Base-by-base conservation (phyloP, 2,888 invertebrate genomes). In the Steromphala cineraria region DNA sequence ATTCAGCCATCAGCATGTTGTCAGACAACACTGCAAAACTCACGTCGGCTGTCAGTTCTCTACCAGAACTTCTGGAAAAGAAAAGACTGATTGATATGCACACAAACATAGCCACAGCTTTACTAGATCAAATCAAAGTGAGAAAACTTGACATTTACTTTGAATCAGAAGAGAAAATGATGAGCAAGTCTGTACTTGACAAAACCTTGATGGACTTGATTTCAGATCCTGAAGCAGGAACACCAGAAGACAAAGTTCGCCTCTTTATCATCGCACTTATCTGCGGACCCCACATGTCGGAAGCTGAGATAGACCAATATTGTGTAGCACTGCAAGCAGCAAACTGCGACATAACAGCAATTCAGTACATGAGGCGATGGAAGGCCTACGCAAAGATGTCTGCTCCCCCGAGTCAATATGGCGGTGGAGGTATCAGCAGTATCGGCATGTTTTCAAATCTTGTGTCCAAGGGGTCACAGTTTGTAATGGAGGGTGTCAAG, bases 401-500 rank as follows among this genome's bases (percentile, higher is more conserved):
- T 2, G 94, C 95, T 21, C 95, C 95, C 79, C 95, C 96, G 31
- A 96, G 96, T 92, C 97, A 97, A 81, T 94, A 94, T 90, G 94
- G 94, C 36, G 98, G 94, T 31, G 94, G 98, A 92, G 98, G 98
- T 36, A 98, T 98, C 0, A 98, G 98, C 94, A 99, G 99, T 0
- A 97, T 98, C 0, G 89, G 97, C 83, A 99, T 99, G 99, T 99
- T 99, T 94, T 98, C 98, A 10, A 99, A 99, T 94, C 95, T 99
- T 80, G 97, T 99, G 90, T 97, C 97, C 10, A 98, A 99, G 92
- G 98, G 99, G 28, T 99, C 99, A 0, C 91, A 98, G 53, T 99
- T 99, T 93, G 98, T 99, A 0, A 99, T 99, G 99, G 99, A 99
- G 94, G 99, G 99, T 53, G 99, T 99, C 0, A 98, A 99, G 94